phyloP scores from a whole-genome alignment of 2,888 invertebrate genomes.

The Spialia ferax region DNA sequence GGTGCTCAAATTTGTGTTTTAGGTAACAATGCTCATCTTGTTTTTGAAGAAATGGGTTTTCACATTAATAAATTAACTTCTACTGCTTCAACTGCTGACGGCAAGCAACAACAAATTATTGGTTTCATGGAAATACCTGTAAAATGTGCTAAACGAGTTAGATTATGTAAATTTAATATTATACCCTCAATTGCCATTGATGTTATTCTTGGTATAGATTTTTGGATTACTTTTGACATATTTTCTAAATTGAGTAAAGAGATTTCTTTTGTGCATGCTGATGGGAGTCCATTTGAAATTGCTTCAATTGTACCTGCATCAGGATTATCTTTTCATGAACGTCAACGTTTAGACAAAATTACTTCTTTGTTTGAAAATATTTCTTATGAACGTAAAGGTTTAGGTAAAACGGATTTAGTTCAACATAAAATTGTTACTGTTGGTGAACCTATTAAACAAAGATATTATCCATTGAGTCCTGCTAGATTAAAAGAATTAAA shows the following conservation, averaged over 20 bases:
- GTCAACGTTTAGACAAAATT: conserved; percentile 7
- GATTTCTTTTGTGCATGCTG: conserved; percentile 6
- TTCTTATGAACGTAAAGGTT: conserved; percentile 26
- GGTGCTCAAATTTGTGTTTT: conserved; percentile 17
- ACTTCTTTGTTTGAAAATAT: conserved; percentile 13
- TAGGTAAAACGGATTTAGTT: conserved; percentile 40
- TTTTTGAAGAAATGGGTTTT: conserved; percentile 13
- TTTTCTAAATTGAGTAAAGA: conserved; percentile 12
- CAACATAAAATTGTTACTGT: conserved; percentile 39
- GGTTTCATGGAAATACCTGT: conserved; percentile 7
- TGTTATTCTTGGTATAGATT: conserved; percentile 13
- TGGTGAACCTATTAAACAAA: conserved; percentile 32
- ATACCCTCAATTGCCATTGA: conserved; percentile 4
- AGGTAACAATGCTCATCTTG: conserved; percentile 7
- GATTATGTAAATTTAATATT: conserved; percentile 19
- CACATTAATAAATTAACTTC: conserved; percentile 3
- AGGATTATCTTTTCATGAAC: conserved; percentile 7
- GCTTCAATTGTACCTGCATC: conserved; percentile 11
- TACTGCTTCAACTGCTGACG: conserved; percentile 16
- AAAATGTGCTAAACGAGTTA: conserved; percentile 9
- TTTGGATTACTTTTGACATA: conserved; percentile 6
- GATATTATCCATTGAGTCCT: conserved; percentile 37
- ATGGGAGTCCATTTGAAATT: conserved; percentile 4
- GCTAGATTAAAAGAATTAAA: conserved; percentile 37
- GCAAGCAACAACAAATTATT: conserved; percentile 14